phyloP scores from a whole-genome alignment of 2,888 invertebrate genomes.

The Drosophila fulvimacula region DNA sequence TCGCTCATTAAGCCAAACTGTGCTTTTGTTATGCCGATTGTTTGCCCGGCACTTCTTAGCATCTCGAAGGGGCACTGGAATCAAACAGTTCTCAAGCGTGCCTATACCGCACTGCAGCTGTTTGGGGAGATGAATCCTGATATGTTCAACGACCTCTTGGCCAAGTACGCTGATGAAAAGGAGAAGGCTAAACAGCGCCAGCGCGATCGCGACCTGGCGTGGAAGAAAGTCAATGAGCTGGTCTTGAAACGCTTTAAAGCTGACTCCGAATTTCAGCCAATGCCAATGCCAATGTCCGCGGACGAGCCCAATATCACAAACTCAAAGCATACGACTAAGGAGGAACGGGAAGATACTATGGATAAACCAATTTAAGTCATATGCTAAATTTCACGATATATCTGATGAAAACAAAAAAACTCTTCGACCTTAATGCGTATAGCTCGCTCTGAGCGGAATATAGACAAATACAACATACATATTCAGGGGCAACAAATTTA shows the following conservation, averaged over 20 bases:
- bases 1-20: not conserved
- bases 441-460: not conserved
- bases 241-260: not conserved
- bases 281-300: too few relatives aligned
- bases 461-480: not conserved
- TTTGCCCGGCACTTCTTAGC: not conserved
- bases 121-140: not conserved
- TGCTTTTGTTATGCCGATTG: not conserved
- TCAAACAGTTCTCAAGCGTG: not conserved
- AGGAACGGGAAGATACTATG: not conserved
- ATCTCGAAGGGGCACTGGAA: slow-evolving; percentile 5
- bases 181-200: not conserved
- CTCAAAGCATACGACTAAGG: not conserved
- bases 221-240: not conserved
- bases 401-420: not conserved
- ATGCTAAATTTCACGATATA: not conserved
- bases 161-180: not conserved
- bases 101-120: not conserved
- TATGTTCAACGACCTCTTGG: not conserved
- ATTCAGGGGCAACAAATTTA: not conserved
- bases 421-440: not conserved
- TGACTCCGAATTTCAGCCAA: not conserved
- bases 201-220: not conserved
- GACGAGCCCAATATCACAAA: not conserved
- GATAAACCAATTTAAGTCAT: not conserved